These are phyloP conservation scores for Holothuria scabra DNA, from an alignment of 53 echinoderm and acorn worm genomes.

Conservation along the genomic window DNA sequence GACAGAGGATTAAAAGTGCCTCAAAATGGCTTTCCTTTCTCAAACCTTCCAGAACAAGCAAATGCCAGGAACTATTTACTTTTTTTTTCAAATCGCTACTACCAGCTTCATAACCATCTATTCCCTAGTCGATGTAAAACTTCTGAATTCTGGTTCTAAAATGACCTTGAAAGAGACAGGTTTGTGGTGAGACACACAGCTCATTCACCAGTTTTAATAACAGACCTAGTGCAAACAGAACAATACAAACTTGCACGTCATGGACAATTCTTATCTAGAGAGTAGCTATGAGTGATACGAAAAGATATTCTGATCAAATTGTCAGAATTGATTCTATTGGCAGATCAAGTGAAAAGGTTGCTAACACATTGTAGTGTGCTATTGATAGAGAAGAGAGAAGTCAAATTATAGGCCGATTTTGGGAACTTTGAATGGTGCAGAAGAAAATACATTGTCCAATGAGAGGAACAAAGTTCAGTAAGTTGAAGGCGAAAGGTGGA, in stretches of 20 bases:
- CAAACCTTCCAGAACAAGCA: not conserved
- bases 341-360: not conserved
- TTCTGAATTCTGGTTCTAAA: not conserved
- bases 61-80: not conserved
- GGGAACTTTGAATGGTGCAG: too few relatives aligned
- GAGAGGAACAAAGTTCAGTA: too few relatives aligned
- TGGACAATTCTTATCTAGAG: conserved; percentile 1
- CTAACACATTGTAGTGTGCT: not conserved
- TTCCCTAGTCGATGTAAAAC: too few relatives aligned
- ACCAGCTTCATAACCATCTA: too few relatives aligned
- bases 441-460: too few relatives aligned
- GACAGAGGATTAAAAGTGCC: not conserved
- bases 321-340: conserved; percentile 7
- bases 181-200: conserved; percentile 2
- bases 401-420: too few relatives aligned
- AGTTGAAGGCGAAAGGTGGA: too few relatives aligned
- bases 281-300: not conserved
- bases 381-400: too few relatives aligned
- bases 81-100: not conserved
- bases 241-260: conserved; percentile 16
- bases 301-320: not conserved
- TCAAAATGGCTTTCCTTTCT: not conserved
- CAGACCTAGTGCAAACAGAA: conserved; percentile 34
- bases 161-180: conserved; percentile 29
- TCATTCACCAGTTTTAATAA: conserved; percentile 17